Percentiles rank a stretch among this genome's conserved stretches.
phyloP scores from a whole-genome alignment of 1,140 invertebrate genomes.

The Eurosta solidaginis region DNA sequence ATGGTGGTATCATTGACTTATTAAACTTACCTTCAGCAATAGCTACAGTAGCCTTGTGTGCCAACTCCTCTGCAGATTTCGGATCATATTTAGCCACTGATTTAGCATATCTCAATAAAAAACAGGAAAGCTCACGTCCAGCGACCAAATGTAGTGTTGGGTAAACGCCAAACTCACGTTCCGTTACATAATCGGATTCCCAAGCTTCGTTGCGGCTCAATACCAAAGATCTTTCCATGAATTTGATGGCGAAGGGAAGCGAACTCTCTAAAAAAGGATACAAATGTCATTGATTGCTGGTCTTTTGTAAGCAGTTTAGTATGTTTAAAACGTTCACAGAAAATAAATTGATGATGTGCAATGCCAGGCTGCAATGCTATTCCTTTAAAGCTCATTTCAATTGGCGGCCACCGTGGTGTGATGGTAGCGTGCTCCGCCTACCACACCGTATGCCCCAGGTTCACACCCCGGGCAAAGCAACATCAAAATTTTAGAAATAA shows the following conservation, averaged over 20 bases:
- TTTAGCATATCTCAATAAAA: conserved; percentile 43
- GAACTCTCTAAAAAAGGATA: background rate
- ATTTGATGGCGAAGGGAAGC: conserved; percentile 33
- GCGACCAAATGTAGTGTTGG: conserved; percentile 44
- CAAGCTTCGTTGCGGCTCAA: conserved; percentile 47
- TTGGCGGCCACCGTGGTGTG: too few relatives aligned
- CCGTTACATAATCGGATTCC: conserved; percentile 29
- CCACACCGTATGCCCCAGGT: too few relatives aligned
- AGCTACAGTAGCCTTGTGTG: conserved; percentile 40
- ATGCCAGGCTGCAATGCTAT: too few relatives aligned
- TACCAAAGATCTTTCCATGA: conserved; percentile 40
- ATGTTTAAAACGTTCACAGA: background rate
- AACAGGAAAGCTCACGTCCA: conserved; percentile 44
- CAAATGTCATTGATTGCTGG: background rate
- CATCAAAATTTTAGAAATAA: too few relatives aligned
- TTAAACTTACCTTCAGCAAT: conserved; percentile 46
- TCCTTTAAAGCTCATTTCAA: too few relatives aligned
- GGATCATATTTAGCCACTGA: conserved; percentile 42
- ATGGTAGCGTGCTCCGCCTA: too few relatives aligned
- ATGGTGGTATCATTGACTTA: background rate
- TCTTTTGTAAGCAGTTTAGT: too few relatives aligned
- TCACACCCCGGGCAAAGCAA: too few relatives aligned
- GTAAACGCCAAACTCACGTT: conserved; percentile 34
- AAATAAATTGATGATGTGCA: too few relatives aligned
- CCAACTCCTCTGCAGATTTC: conserved; percentile 43